Evolutionary conservation across 2,113 vertebrate genomes (phyloP), one percentile per base, ranked within the genome.

Genomic region (Hippocampus barbouri): DNA sequence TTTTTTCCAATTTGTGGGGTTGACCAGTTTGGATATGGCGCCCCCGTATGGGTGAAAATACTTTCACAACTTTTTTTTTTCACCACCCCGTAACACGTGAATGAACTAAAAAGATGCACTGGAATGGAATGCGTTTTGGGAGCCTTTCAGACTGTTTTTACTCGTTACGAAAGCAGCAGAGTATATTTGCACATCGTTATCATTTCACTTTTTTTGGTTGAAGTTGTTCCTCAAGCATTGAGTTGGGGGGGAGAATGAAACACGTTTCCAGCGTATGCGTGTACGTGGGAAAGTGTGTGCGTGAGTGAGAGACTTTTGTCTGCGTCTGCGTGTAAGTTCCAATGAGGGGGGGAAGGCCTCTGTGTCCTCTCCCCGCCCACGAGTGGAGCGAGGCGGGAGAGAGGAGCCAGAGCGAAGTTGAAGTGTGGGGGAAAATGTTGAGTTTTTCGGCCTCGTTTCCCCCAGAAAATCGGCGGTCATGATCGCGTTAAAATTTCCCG

Each of bases 311-410:
- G 53, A 34, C 53, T 16, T 69, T 75, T 41, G 45, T 53, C 45
- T 51, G 66, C 34, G 45, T 53, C 45, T 51, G 66, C 34, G 79
- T 15, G 38, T 70, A 70, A 73, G 79, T 66, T 72, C 89, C 87
- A 88, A 85, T 88, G 72, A 75, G 80, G 70, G 81, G 81, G 78
- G 40, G 40, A 18, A 43, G 72, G 43, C 47, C 73, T 82, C 78
- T 65, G 75, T 74, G 82, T 71, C 68, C 56, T 82, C 77, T 81
- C 89, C 77, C 89, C 91, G 89, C 92, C 92, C 91, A 83, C 72
- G 83, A 73, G 79, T 59, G 77, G 82, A 82, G 71, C 54, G 79
- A 86, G 82, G 79, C 81, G 70, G 41, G 85, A 75, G 68, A 69
- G 49, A 21, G 68, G 60, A 78, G 86, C 63, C 75, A 61, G 77